Evolutionary conservation across 2,888 invertebrate species (phyloP).

Genomic region (Pachymerium ferrugineum): DNA sequence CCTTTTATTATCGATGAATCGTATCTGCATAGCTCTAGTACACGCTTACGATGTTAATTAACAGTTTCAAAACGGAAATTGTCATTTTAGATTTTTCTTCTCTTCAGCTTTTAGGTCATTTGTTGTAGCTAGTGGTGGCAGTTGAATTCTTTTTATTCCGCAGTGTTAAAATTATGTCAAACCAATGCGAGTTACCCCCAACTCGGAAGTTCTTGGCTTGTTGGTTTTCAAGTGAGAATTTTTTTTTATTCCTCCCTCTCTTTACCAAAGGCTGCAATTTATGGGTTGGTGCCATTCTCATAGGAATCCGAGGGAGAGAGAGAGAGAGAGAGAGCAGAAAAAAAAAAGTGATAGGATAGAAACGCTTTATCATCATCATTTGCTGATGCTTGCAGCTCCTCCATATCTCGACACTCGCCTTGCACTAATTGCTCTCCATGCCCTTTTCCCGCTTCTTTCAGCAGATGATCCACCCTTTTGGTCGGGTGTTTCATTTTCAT

Average conservation of each 20-base stretch:
- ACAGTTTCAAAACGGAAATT: too few relatives aligned
- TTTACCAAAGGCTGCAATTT: neutral
- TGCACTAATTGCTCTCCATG: neutral
- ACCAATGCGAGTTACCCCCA: too few relatives aligned
- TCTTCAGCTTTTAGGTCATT: too few relatives aligned
- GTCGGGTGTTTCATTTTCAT: neutral
- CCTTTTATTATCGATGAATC: too few relatives aligned
- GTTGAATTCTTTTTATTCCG: too few relatives aligned
- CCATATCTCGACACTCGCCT: conserved; percentile 2
- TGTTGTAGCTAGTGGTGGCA: too few relatives aligned
- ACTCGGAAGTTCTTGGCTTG: neutral
- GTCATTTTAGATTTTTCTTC: too few relatives aligned
- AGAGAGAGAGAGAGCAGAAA: neutral
- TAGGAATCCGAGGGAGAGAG: neutral
- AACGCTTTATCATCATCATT: conserved; percentile 13
- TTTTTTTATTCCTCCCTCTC: neutral
- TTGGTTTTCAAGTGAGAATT: neutral
- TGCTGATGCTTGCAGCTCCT: neutral
- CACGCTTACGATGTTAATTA: too few relatives aligned
- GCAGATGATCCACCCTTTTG: neutral
- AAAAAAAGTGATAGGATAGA: neutral
- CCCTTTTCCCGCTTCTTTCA: neutral
- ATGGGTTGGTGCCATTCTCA: conserved; percentile 1
- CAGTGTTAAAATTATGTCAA: too few relatives aligned
- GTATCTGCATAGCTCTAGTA: too few relatives aligned